phyloP scores from a whole-genome alignment of 2,113 vertebrate genomes.

The Thunnus maccoyii region DNA sequence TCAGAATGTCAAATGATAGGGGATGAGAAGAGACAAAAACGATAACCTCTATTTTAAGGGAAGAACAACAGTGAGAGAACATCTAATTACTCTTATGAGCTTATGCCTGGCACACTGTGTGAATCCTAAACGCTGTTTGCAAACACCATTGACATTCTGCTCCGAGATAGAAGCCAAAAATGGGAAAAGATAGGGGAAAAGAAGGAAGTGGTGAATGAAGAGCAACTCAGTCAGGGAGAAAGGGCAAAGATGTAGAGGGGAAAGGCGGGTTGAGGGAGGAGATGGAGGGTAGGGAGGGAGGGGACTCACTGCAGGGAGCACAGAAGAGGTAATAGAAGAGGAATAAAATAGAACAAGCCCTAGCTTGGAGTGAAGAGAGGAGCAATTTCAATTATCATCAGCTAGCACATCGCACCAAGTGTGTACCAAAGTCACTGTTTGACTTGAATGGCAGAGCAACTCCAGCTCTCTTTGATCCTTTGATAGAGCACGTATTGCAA shows the following conservation, averaged over 20 bases:
- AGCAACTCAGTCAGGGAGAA: constrained; percentile 20
- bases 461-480: constrained; percentile 38
- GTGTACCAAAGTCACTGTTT: constrained; percentile 49
- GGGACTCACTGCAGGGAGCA: constrained; percentile 15
- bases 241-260: not conserved
- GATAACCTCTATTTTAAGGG: constrained; percentile 54
- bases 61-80: constrained; percentile 59
- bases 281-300: not conserved
- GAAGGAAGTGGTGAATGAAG: constrained; percentile 28
- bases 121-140: constrained; percentile 53
- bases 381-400: constrained; percentile 62
- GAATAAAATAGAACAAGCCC: not conserved
- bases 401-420: constrained; percentile 49
- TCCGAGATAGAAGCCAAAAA: constrained; percentile 18
- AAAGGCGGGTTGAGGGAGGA: not conserved
- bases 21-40: constrained; percentile 48
- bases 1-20: constrained; percentile 59
- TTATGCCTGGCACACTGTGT: constrained; percentile 49
- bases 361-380: constrained; percentile 12
- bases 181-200: not conserved
- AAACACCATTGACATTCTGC: constrained; percentile 47
- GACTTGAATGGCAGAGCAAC: constrained; percentile 38
- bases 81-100: constrained; percentile 70
- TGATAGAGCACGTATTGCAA: constrained; percentile 40
- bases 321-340: constrained; percentile 18